Evolutionary conservation across 1,140 invertebrate genomes (phyloP).

Genomic region (Coboldia fuscipes): DNA sequence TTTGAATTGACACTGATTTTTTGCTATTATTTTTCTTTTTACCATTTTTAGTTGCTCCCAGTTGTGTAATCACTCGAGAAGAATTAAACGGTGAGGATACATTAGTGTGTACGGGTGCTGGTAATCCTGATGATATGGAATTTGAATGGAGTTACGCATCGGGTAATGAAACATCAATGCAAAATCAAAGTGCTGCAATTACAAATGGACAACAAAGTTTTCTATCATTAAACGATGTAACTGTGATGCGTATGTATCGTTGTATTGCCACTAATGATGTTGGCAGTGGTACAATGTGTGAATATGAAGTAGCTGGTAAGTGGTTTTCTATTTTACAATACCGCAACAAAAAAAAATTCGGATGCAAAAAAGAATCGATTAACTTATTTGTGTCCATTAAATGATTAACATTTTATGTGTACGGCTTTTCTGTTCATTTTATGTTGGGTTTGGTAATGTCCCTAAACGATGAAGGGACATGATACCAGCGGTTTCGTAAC

Average conservation of each 20-base stretch:
- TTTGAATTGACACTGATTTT: too few relatives aligned
- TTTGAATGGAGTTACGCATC: slow-evolving; percentile 69
- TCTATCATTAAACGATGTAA: slow-evolving; percentile 13
- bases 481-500: too few relatives aligned
- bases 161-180: slow-evolving; percentile 48
- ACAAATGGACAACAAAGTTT: slow-evolving; percentile 10
- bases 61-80: slow-evolving; percentile 53
- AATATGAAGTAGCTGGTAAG: slow-evolving; percentile 55
- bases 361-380: neutral
- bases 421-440: too few relatives aligned
- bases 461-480: too few relatives aligned
- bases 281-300: slow-evolving; percentile 49
- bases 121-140: slow-evolving; percentile 56
- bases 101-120: slow-evolving; percentile 55
- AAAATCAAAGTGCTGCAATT: slow-evolving; percentile 10
- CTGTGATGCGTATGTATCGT: slow-evolving; percentile 43
- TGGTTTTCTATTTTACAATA: slow-evolving; percentile 3
- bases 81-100: slow-evolving; percentile 49
- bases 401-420: neutral
- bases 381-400: neutral
- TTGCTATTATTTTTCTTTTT: slow-evolving; percentile 4
- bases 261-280: slow-evolving; percentile 69
- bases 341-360: too few relatives aligned
- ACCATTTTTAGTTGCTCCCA: slow-evolving; percentile 49
- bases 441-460: too few relatives aligned